Base-by-base conservation (phyloP, 2,888 invertebrate genomes). In the Lamproptera curius region DNA sequence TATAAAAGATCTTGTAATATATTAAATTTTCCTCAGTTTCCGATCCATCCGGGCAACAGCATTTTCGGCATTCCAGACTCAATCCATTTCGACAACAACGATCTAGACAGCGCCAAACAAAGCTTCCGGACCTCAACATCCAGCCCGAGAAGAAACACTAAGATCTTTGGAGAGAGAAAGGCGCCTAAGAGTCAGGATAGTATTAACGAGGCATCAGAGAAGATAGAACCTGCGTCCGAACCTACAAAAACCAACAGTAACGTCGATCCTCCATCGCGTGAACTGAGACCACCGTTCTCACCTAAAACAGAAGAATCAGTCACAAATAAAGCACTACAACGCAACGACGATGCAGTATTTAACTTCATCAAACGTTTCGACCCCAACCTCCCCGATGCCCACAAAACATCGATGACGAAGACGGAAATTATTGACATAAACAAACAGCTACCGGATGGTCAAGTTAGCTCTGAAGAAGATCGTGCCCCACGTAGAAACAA, bases 101-200 rank as follows among this genome's bases (percentile, higher is more conserved):
- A 76, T 11, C 57, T 85, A 3, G 84, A 81, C 52, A 75, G 77
- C 31, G 88, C 76, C 46, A 87, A 88, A 56, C 73, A 76, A 15
- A 81, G 76, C 51, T 90, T 89, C 60, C 81, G 90, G 0, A 79
- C 84, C 5, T 86, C 86, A 46, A 90, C 90, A 90, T 89, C 90
- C 1, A 90, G 88, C 0, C 80, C 87, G 42, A 37, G 36, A 28
- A 36, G 47, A 2, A 45, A 50, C 6, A 42, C 45, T 42, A 16
- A 56, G 28, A 13, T 40, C 8, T 33, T 42, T 16, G 16, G 14
- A 1, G 38, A 11, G 9, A 68, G 73, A 38, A 55, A 42, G 10
- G 48, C 67, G 1, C 54, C 38, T 34, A 13, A 42, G 26, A 35
- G 28, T 26, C 31, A 40, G 52, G 9, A 50, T 38, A 51, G 33